Evolutionary conservation across 2,797 vertebrate genomes (phyloP), one percentile per base, ranked within the genome.

Genomic region (Paguma larvata): DNA sequence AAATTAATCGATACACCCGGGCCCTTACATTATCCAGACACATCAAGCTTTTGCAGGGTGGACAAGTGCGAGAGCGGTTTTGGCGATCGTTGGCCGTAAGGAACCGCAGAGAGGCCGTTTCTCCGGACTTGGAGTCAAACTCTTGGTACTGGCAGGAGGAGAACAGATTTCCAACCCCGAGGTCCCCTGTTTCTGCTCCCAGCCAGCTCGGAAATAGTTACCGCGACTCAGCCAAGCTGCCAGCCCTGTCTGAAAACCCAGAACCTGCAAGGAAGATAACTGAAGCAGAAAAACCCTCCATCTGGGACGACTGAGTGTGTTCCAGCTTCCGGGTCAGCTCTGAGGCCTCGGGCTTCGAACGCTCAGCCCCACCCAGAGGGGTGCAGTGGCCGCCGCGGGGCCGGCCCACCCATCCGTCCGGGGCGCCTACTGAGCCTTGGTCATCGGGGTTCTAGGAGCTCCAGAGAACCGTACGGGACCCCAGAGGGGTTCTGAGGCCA

Each of bases 211-310:
- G 93, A 97, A 97, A 97, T 53, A 83, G 98, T 97, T 88, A 86
- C 93, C 6, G 13, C 51, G 94, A 91, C 83, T 96, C 93, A 94
- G 95, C 59, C 93, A 78, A 85, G 93, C 97, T 97, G 97, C 97
- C 92, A 95, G 34, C 73, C 89, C 18, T 32, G 85, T 96, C 96
- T 97, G 85, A 97, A 98, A 96, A 80, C 90, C 79, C 88, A 78
- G 85, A 96, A 91, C 96, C 96, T 79, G 80, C 83, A 95, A 94
- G 96, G 88, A 92, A 95, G 93, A 96, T 94, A 93, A 97, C 2
- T 94, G 94, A 97, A 97, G 97, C 97, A 97, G 97, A 98, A 98
- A 97, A 97, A 96, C 67, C 95, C 82, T 87, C 87, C 97, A 97
- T 98, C 97, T 98, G 97, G 6, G 85, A 96, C 53, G 44, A 95